phyloP scores from a whole-genome alignment of 2,888 invertebrate genomes.

The Galerucella pusilla region DNA sequence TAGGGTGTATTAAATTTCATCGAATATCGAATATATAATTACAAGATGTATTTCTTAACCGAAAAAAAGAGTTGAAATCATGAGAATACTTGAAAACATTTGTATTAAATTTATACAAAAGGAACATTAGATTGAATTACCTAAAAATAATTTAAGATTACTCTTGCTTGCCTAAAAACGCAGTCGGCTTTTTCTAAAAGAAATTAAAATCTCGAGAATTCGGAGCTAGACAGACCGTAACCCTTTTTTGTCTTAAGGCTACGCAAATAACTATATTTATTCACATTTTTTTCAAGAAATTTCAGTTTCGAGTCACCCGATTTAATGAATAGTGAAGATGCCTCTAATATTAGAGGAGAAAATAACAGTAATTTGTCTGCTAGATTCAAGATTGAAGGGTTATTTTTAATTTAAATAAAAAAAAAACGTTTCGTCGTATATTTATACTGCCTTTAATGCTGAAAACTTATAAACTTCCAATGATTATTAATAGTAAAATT shows the following conservation, averaged over 20 bases:
- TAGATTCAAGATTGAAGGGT: slow-evolving; percentile 34
- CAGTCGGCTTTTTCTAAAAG: background rate
- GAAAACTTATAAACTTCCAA: slow-evolving; percentile 13
- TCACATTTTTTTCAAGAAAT: slow-evolving; percentile 34
- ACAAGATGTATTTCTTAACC: background rate
- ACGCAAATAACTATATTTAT: slow-evolving; percentile 44
- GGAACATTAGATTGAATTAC: too few species aligned
- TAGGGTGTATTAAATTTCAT: background rate
- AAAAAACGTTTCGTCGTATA: background rate
- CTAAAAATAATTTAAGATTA: background rate
- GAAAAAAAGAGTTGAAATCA: background rate
- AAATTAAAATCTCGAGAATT: background rate
- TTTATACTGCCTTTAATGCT: slow-evolving; percentile 8
- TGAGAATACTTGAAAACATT: background rate
- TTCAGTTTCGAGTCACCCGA: slow-evolving; percentile 40
- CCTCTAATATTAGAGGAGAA: slow-evolving; percentile 25
- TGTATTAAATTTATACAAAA: background rate
- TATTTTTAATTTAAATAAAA: slow-evolving; percentile 27
- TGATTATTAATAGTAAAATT: slow-evolving; percentile 14
- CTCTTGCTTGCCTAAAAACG: background rate
- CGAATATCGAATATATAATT: background rate
- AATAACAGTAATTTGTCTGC: slow-evolving; percentile 45
- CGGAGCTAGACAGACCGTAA: slow-evolving; percentile 21
- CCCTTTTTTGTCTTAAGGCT: slow-evolving; percentile 31
- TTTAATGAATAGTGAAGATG: slow-evolving; percentile 40